Evolutionary conservation across 2,797 vertebrate species (phyloP), one percentile per base, ranked within the genome.

Genomic region (Spatula clypeata): DNA sequence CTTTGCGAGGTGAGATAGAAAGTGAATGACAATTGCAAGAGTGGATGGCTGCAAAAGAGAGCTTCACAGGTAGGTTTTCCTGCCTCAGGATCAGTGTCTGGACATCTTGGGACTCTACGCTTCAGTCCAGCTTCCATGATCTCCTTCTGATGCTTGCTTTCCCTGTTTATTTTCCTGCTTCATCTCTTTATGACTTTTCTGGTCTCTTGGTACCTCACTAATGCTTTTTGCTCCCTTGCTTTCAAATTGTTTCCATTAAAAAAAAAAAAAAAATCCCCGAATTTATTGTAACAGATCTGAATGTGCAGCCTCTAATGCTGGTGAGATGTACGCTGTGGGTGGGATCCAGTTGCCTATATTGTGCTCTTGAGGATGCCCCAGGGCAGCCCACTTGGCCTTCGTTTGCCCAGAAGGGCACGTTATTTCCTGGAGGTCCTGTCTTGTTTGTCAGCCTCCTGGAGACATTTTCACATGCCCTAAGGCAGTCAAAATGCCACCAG

Each of bases 311-410:
- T 36, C 38, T 27, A 57, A 27, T 42, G 5, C 15, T 38, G 42
- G 15, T 2, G 1, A 81, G 64, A 18, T 0, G 0, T 13, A 6
- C 1, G 0, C 67, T 51, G 60, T 73, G 88, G 24, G 64, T 86
- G 85, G 72, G 67, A 86, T 83, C 75, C 71, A 38, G 55, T 55
- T 94, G 71, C 82, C 51, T 36, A 70, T 79, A 0, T 55, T 76
- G 38, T 79, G 60, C 65, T 90, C 38, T 53, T 31, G 16, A 91
- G 85, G 75, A 40, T 80, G 34, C 69, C 79, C 34, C 36, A 8
- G 90, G 71, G 55, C 70, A 89, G 4, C 20, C 58, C 44, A 40
- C 40, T 94, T 65, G 74, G 66, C 44, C 38, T 81, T 44, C 6
- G 0, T 67, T 92, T 81, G 17, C 70, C 91, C 64, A 84, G 40